These are phyloP conservation scores for Leucophora obtusa DNA, from an alignment of 2,888 invertebrate genomes.

Conservation along the genomic window DNA sequence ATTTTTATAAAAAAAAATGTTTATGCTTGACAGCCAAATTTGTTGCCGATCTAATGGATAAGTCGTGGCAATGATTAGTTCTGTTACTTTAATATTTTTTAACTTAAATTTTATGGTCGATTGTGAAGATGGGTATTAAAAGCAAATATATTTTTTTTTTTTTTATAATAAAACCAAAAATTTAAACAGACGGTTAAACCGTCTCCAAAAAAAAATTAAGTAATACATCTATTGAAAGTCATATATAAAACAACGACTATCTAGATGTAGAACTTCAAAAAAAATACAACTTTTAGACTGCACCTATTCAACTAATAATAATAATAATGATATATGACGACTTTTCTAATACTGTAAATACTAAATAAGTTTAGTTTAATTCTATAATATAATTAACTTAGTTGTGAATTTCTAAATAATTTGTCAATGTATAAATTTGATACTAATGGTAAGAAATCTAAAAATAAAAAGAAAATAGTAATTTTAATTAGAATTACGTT, in stretches of 20 bases:
- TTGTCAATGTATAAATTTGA: constrained; percentile 57
- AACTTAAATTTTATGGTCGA: neutral
- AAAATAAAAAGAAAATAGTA: constrained; percentile 3
- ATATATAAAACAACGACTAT: neutral
- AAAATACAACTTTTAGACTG: constrained; percentile 73
- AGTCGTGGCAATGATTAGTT: too few species aligned
- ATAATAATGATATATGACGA: constrained; percentile 3
- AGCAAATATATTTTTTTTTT: neutral
- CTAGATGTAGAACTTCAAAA: constrained; percentile 19
- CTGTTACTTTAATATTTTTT: too few species aligned
- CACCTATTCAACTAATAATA: constrained; percentile 69
- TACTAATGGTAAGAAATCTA: constrained; percentile 31
- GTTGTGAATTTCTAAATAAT: constrained; percentile 51
- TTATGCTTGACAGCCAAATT: too few species aligned
- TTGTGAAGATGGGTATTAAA: neutral
- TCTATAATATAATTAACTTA: constrained; percentile 38
- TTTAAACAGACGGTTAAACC: constrained; percentile 25
- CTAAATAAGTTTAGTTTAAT: constrained; percentile 41
- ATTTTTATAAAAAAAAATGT: too few species aligned
- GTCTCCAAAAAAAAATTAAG: constrained; percentile 2
- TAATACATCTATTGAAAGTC: constrained; percentile 11
- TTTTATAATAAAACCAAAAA: neutral
- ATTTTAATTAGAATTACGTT: neutral
- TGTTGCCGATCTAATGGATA: too few species aligned
- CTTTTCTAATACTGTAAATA: constrained; percentile 60